A percentile compares a stretch with the other conserved stretches of the same genome.
These are phyloP conservation scores for Magallana gigas DNA, from an alignment of 1,140 invertebrate genomes.

Conservation along the genomic window DNA sequence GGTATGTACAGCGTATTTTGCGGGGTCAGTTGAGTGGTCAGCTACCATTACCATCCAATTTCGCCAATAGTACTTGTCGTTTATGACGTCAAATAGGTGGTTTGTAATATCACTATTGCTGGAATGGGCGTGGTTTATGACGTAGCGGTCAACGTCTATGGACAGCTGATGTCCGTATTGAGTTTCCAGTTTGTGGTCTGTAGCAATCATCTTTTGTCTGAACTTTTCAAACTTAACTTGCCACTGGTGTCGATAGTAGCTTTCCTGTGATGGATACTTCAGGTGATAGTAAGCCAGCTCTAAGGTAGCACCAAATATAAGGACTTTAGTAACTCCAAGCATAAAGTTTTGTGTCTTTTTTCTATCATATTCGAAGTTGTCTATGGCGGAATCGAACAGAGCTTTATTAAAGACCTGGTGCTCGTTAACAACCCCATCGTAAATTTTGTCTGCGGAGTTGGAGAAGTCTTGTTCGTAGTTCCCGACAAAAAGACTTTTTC, in stretches of 20 bases:
- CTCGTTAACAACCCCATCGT: not conserved
- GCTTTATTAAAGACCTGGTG: not conserved
- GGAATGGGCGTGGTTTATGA: not conserved
- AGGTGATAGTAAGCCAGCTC: constrained; percentile 1
- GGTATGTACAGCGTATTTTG: not conserved
- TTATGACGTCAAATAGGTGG: not conserved
- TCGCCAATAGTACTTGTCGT: not conserved
- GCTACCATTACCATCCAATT: not conserved
- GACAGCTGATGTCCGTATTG: not conserved
- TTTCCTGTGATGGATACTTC: constrained; percentile 17
- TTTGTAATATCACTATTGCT: constrained; percentile 9
- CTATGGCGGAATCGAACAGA: not conserved
- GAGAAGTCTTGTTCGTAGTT: constrained; percentile 3
- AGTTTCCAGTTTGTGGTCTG: not conserved
- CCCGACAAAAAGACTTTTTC: not conserved
- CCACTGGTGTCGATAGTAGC: constrained; percentile 11
- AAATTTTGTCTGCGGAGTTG: constrained; percentile 8
- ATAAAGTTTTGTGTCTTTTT: constrained; percentile 4
- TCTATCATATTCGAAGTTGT: not conserved
- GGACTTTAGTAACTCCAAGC: not conserved
- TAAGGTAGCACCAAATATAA: not conserved
- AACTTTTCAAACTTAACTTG: constrained; percentile 11
- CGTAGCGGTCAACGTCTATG: not conserved
- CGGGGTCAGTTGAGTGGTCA: not conserved
- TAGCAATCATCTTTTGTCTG: not conserved